Percentiles rank a stretch among this genome's conserved stretches.
These are phyloP conservation scores for Ceratina japonica DNA, from an alignment of 1,140 invertebrate species.

Conservation along the genomic window DNA sequence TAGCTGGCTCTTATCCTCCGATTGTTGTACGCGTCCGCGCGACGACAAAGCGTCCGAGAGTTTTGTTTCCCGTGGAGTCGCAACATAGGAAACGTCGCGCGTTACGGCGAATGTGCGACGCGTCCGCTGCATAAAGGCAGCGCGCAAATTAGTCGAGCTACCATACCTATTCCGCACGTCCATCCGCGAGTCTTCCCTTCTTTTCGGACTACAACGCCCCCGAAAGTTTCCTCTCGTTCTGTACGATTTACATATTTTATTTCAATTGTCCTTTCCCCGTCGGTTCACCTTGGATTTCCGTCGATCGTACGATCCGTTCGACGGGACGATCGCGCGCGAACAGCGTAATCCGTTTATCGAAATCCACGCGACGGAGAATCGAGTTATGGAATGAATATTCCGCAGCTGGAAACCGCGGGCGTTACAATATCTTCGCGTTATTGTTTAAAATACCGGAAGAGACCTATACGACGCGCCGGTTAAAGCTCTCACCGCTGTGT, in stretches of 20 bases:
- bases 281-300: not conserved
- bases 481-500: not conserved
- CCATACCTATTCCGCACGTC: not conserved
- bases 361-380: constrained; percentile 20
- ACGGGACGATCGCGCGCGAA: not conserved
- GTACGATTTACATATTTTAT: too few relatives aligned
- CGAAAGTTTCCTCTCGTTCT: too few relatives aligned
- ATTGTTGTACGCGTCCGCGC: not conserved
- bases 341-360: constrained; percentile 22
- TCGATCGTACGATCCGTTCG: too few relatives aligned
- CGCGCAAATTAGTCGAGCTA: constrained; percentile 25
- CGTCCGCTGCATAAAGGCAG: not conserved
- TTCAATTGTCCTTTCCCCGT: too few relatives aligned
- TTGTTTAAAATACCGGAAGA: constrained; percentile 8
- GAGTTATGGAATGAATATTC: constrained; percentile 20
- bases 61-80: not conserved
- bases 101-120: not conserved
- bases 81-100: too few relatives aligned
- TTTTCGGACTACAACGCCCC: not conserved
- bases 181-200: not conserved
- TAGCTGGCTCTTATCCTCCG: not conserved
- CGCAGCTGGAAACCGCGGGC: not conserved
- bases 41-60: constrained; percentile 6
- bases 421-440: constrained; percentile 3
- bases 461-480: too few relatives aligned